Base-by-base conservation (phyloP, 1,140 invertebrate genomes). In the Lepidurus packardi region DNA sequence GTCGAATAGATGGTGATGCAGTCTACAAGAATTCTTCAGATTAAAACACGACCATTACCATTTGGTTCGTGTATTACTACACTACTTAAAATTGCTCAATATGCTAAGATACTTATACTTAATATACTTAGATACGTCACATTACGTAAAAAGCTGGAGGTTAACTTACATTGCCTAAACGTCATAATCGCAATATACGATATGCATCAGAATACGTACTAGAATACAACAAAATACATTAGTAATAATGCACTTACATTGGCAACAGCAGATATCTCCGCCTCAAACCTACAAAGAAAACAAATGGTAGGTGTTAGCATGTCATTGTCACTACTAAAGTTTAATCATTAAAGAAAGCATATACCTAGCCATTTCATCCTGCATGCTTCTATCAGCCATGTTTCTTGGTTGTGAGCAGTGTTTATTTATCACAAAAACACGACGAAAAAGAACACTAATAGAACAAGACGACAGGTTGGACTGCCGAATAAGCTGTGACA, bases 321-420 rank as follows among this genome's bases (percentile, higher is more conserved):
- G 65, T 41, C 43, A 77, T 78, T 45, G 24, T 45, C 73, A 78
- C 13, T 47, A 43, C 43, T 77, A 76, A n/a, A 4, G 11, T 24
- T 80, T 65, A 75, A 80, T 24, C 73, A 74, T 13, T 78, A 73
- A 79, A 80, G 34, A 34, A 34, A 4, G 34, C 3, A 80, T 77
- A 84, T 87, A 92, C 91, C 92, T 90, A 81, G 90, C 92, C 89
- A 93, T 91, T 85, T 94, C 92, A 86, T 93, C 92, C 85, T 94
- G 92, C 91, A 93, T 92, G 83, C 90, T 88, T 77, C 73, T 78
- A 41, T 78, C 73, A 43, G 74, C 74, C 74, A 65, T 65, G 3
- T 65, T 65, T 65, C 6, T n/a, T 21, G 53, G 3, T 34, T 4
- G 3, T 34, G 6, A 65, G 53, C 21, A 16, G 8, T 65, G 8